Evolutionary conservation across 2,113 vertebrate genomes (phyloP), one percentile per base, ranked within the genome.

Genomic region (Crotalus horridus): DNA sequence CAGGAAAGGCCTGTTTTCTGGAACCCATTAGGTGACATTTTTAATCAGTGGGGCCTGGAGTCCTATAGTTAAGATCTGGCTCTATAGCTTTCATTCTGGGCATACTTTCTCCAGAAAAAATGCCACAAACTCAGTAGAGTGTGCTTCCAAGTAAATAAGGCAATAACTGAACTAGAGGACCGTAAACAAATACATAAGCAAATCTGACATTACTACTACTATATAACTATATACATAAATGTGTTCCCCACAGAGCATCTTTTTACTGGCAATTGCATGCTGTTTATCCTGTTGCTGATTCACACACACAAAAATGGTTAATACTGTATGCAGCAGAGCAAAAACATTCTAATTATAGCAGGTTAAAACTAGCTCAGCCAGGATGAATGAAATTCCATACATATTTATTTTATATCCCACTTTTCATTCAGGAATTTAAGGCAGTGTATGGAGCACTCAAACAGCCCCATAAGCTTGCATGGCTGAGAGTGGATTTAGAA

Each of bases 301-400:
- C 95, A 95, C 95, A 95, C 85, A 93, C 92, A 93, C 93, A 94
- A 97, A 94, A 94, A 94, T 94, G 92, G 95, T 97, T 88, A 96
- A 94, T 94, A 43, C 74, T 81, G 20, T 43, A 93, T 94, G 92
- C 95, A 96, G 95, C 20, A 96, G 94, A 95, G 94, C 94, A 95
- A 95, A 97, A 96, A 96, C 96, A 97, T 86, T 93, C 94, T 95
- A 97, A 96, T 96, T 97, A 96, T 96, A 96, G 95, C 94, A 96
- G 95, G 94, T 93, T 93, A 94, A 94, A 97, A 97, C 96, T 96
- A 94, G 96, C 96, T 94, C 93, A 91, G 96, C 95, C 89, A 96
- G 91, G 93, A 93, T 96, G 96, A 95, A 94, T 90, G n/a, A 61
- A 93, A 96, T 96, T 93, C 93, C 92, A 89, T 74, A 96, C 96